These are phyloP conservation scores for Thripadectes ignobilis DNA, from an alignment of 2,797 vertebrate genomes.

Conservation along the genomic window DNA sequence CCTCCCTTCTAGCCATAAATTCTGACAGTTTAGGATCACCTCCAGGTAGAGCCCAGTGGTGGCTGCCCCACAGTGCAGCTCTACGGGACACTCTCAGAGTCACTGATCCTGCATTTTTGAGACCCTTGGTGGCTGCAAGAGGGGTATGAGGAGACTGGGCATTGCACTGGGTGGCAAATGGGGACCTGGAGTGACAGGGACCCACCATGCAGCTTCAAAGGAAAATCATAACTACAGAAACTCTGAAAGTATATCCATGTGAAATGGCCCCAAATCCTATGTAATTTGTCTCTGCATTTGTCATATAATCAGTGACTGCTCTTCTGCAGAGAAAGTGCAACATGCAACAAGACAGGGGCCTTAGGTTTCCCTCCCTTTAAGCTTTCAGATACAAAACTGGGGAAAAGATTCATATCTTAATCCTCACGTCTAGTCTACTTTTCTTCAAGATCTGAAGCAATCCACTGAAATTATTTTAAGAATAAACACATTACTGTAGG, in stretches of 20 bases:
- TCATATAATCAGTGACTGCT: not conserved
- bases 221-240: not conserved
- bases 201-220: not conserved
- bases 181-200: not conserved
- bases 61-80: not conserved
- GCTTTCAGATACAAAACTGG: not conserved
- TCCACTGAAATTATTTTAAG: not conserved
- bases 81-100: not conserved
- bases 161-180: not conserved
- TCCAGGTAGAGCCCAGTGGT: accelerated
- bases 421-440: not conserved
- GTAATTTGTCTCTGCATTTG: not conserved
- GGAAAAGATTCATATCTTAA: not conserved
- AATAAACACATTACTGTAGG: not conserved
- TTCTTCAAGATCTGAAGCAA: not conserved
- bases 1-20: not conserved
- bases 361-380: accelerated
- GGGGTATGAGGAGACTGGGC: not conserved
- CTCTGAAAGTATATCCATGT: not conserved
- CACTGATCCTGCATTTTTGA: not conserved
- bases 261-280: not conserved
- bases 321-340: not conserved
- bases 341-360: accelerated
- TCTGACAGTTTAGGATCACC: not conserved
- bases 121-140: accelerated